Percentiles rank a stretch among this genome's conserved stretches.
Evolutionary conservation across 2,888 invertebrate species (phyloP).

Genomic region (Eurytoma californica): DNA sequence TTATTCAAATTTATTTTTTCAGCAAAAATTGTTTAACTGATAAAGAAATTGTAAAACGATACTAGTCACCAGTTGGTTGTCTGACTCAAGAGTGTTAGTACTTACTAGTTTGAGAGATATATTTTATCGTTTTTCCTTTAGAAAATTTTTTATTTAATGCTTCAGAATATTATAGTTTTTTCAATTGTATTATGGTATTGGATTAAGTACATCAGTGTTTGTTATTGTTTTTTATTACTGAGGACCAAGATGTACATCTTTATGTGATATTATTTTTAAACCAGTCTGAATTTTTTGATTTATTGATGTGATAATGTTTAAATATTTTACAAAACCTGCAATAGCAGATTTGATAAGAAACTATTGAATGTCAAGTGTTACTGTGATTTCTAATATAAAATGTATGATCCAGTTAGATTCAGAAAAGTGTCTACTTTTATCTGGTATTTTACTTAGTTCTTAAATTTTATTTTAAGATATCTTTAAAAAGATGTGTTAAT

Average conservation of each 20-base stretch:
- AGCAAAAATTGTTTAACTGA: too few species aligned
- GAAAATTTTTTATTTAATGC: too few species aligned
- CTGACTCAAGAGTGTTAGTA: too few species aligned
- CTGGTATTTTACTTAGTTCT: not conserved
- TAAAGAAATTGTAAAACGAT: too few species aligned
- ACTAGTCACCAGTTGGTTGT: too few species aligned
- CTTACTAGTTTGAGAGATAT: too few species aligned
- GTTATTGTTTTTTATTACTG: constrained; percentile 7
- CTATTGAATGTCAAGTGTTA: not conserved
- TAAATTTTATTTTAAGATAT: not conserved
- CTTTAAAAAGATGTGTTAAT: not conserved
- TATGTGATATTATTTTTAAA: not conserved
- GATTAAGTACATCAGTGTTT: not conserved
- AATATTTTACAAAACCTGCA: constrained; percentile 13
- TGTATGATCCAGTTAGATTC: not conserved
- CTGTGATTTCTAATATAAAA: not conserved
- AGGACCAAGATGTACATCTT: not conserved
- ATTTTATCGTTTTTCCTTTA: too few species aligned
- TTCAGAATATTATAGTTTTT: too few species aligned
- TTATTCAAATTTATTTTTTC: too few species aligned
- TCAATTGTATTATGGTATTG: too few species aligned
- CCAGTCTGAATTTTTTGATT: constrained; percentile 14
- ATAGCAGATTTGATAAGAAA: constrained; percentile 17
- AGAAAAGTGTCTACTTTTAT: not conserved
- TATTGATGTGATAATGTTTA: constrained; percentile 26